Conservation (phyloP, 1,140 invertebrate species). For the Gryllus bimaculatus region DNA sequence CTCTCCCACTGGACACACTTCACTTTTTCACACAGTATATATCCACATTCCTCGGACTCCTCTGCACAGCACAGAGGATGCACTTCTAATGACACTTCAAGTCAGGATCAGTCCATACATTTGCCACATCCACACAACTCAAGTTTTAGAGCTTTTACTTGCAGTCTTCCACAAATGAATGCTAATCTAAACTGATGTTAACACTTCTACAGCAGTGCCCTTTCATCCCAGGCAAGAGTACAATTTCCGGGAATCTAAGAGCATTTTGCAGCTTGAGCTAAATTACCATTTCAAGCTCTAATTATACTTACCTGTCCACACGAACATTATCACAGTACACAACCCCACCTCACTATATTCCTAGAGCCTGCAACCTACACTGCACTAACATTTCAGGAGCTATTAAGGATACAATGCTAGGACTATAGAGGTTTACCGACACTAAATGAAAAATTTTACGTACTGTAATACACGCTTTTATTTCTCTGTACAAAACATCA, state of each 20-base stretch:
- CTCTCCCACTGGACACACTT: too few species aligned
- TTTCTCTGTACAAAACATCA: conserved; percentile 5
- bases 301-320: neutral
- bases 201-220: neutral
- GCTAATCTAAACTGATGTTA: neutral
- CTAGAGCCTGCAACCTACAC: neutral
- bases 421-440: neutral
- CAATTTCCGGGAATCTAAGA: neutral
- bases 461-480: conserved; percentile 5
- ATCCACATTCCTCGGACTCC: too few species aligned
- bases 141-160: too few species aligned
- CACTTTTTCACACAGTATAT: too few species aligned
- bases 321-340: neutral
- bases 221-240: neutral
- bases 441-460: neutral
- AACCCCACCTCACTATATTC: neutral
- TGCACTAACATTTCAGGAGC: neutral
- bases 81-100: too few species aligned
- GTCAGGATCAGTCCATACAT: too few species aligned
- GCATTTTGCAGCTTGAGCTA: neutral
- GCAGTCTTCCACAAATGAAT: too few species aligned
- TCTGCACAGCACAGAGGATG: too few species aligned
- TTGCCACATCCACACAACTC: too few species aligned
- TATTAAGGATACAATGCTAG: neutral
- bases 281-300: neutral